Conservation (phyloP, 2,113 vertebrate genomes). For the Neodon shergylaensis region DNA sequence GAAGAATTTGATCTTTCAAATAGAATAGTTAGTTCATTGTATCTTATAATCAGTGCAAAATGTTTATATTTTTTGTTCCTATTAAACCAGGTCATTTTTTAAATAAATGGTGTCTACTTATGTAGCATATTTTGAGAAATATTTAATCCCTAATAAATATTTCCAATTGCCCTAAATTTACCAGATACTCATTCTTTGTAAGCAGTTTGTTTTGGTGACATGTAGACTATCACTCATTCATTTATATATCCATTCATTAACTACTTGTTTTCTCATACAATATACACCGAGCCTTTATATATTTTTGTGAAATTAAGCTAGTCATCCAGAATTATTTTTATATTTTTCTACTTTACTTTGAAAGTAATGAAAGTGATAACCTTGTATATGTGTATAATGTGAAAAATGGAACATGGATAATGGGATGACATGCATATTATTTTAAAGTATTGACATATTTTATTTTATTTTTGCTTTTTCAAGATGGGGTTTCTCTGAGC, state of each 20-base stretch:
- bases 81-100: background rate
- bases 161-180: background rate
- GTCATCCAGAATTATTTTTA: background rate
- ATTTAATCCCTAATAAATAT: background rate
- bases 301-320: background rate
- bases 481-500: too few relatives aligned
- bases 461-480: too few relatives aligned
- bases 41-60: constrained; percentile 21
- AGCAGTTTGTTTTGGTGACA: background rate
- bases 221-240: background rate
- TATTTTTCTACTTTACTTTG: background rate
- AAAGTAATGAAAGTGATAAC: background rate
- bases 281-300: background rate
- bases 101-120: background rate
- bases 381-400: background rate
- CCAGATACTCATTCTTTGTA: background rate
- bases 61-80: background rate
- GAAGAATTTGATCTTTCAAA: background rate
- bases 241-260: background rate
- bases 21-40: constrained; percentile 35
- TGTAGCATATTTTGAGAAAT: background rate
- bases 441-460: background rate
- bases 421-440: background rate
- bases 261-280: background rate
- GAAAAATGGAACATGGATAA: background rate